These are phyloP conservation scores for Physocephala rufipes DNA, from an alignment of 2,888 invertebrate genomes.

Conservation along the genomic window DNA sequence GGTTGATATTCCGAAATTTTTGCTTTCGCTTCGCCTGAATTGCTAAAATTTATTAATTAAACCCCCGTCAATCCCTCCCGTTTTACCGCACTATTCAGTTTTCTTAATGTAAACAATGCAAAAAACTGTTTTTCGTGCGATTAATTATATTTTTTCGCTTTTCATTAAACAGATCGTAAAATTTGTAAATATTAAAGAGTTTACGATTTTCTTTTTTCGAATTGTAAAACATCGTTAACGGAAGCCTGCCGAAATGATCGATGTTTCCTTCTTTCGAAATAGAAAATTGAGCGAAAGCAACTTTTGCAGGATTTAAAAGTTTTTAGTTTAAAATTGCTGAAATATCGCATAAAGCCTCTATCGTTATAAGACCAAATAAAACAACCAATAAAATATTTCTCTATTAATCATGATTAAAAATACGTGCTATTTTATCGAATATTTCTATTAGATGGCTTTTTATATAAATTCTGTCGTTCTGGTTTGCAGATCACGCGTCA, in stretches of 20 bases:
- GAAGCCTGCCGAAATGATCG: not conserved
- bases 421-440: no score
- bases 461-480: no score
- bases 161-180: not conserved
- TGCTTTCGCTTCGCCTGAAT: not conserved
- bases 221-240: not conserved
- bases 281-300: no score
- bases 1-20: not conserved
- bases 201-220: not conserved
- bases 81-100: not conserved
- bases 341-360: no score
- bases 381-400: no score
- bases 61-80: not conserved
- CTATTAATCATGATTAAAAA: no score
- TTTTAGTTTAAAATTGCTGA: no score
- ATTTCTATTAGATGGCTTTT: no score
- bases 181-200: not conserved
- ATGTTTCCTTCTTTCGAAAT: not conserved
- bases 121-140: not conserved
- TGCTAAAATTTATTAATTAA: slow-evolving; percentile 11
- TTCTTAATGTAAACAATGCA: slow-evolving; percentile 23
- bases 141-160: slow-evolving; percentile 1
- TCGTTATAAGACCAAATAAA: no score
- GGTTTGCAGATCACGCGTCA: no score
- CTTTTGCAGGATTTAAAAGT: no score